These are phyloP conservation scores for Polylopha cassiicola DNA, from an alignment of 2,888 invertebrate genomes.

Conservation along the genomic window DNA sequence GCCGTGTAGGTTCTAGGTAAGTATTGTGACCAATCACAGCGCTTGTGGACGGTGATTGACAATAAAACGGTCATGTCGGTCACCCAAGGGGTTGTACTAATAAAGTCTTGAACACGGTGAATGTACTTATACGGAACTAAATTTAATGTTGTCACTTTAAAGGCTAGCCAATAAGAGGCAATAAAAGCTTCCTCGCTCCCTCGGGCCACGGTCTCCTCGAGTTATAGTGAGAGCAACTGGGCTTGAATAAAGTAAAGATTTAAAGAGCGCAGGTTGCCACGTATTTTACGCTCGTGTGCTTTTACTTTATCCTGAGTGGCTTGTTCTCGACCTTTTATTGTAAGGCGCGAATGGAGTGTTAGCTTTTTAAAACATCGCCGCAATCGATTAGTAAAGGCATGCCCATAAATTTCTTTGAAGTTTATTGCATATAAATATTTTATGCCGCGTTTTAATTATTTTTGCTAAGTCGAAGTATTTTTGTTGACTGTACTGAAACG, in stretches of 20 bases:
- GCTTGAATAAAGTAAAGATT: conserved; percentile 48
- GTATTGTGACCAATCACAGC: too few species aligned
- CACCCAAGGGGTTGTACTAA: too few species aligned
- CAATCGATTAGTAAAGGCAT: conserved; percentile 18
- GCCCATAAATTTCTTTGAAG: conserved; percentile 16
- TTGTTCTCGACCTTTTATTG: conserved; percentile 28
- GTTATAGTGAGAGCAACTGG: conserved; percentile 37
- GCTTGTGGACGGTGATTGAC: too few species aligned
- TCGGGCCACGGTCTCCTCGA: conserved; percentile 35
- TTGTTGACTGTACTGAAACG: too few species aligned
- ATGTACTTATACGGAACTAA: conserved; percentile 25
- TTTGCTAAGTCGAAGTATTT: too few species aligned
- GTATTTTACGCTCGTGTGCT: conserved; percentile 41
- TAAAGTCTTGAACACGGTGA: conserved; percentile 8
- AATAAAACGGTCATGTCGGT: too few species aligned
- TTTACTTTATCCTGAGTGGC: conserved; percentile 37
- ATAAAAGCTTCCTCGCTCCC: conserved; percentile 51
- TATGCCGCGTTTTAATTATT: too few species aligned
- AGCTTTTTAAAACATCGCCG: conserved; percentile 15
- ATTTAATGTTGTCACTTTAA: conserved; percentile 53
- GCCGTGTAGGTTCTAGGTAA: too few species aligned
- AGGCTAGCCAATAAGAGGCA: conserved; percentile 50
- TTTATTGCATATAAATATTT: too few species aligned
- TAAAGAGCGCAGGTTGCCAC: conserved; percentile 40
- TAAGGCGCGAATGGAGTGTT: conserved; percentile 22